Base-by-base conservation (phyloP, 2,888 invertebrate species). In the Gymnoscelis rufifasciata region DNA sequence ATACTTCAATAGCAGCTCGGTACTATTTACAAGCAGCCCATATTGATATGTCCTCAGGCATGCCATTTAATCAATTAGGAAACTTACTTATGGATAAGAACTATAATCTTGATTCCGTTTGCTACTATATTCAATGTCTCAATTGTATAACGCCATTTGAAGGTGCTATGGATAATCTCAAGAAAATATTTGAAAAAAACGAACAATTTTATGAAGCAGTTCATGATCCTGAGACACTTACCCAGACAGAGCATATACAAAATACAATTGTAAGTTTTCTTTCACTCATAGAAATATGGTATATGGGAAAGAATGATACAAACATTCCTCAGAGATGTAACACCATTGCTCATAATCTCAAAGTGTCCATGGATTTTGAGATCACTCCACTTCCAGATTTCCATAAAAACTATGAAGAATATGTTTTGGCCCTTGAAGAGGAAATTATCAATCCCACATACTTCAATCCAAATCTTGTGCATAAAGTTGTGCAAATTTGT, bases 1-100 rank as follows among this genome's bases (percentile, higher is more conserved):
- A 93, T 69, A 89, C 91, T 24, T 90, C 91, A 47, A 88, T 93
- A 62, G 92, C 97, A 23, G 92, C 93, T 45, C 91, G 95, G 47
- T 97, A 95, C 74, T 98, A 98, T 77, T 91, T 93, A 54, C 93
- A 95, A 86, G 96, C 96, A 28, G 91, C 94, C 52, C 91, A 92
- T 53, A 89, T 94, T 49, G 93, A 94, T 74, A 92, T 93, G 37
- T 91, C 92, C 19, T 91, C 92, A 72, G 97, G 97, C 36, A 96
- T 97, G 94, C 96, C 98, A 1, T 95, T 96, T 71, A 98, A 98
- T 83, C 98, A 98, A 81, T 89, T 98, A 59, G 98, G 97, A 1
- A 97, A 97, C 11, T 80, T 98, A 40, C 93, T 93, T 50, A 92
- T 94, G 59, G 93, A 91, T 39, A 92, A 91, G 66, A 95, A 95